These are phyloP conservation scores for Apistogramma diplotaenia DNA, from an alignment of 2,113 vertebrate species.

Conservation along the genomic window DNA sequence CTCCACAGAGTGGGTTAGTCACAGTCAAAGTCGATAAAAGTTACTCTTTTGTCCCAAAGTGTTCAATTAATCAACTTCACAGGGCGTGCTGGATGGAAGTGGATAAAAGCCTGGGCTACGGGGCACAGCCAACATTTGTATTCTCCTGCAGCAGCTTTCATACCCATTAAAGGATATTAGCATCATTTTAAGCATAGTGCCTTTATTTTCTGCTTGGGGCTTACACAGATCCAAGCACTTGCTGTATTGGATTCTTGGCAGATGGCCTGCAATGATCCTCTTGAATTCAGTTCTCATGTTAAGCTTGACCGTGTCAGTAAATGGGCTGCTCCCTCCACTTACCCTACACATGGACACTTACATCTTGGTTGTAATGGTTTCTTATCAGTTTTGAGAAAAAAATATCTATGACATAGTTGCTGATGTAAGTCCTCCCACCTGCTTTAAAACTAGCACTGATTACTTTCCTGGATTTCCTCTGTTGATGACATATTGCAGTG, in stretches of 20 bases:
- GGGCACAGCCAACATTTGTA: constrained; percentile 54
- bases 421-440: constrained; percentile 3
- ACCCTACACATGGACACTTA: constrained; percentile 12
- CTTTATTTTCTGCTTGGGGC: constrained; percentile 55
- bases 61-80: constrained; percentile 70
- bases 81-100: constrained; percentile 42
- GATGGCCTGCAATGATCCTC: constrained; percentile 53
- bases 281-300: constrained; percentile 53
- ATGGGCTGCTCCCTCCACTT: constrained; percentile 42
- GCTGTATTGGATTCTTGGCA: constrained; percentile 67
- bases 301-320: constrained; percentile 50
- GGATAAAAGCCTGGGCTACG: constrained; percentile 61
- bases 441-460: constrained; percentile 20
- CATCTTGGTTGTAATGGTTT: constrained; percentile 33
- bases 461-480: constrained; percentile 24
- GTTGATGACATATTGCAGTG: not conserved
- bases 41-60: constrained; percentile 54
- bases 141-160: constrained; percentile 52
- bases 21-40: constrained; percentile 51
- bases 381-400: constrained; percentile 31
- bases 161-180: constrained; percentile 59
- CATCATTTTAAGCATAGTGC: constrained; percentile 53
- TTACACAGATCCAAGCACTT: constrained; percentile 52
- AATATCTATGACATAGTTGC: not conserved
- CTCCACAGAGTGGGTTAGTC: constrained; percentile 17